Evolutionary conservation across 2,113 vertebrate species (phyloP), one percentile per base, ranked within the genome.

Genomic region (Pseudorhombus dupliciocellatus): DNA sequence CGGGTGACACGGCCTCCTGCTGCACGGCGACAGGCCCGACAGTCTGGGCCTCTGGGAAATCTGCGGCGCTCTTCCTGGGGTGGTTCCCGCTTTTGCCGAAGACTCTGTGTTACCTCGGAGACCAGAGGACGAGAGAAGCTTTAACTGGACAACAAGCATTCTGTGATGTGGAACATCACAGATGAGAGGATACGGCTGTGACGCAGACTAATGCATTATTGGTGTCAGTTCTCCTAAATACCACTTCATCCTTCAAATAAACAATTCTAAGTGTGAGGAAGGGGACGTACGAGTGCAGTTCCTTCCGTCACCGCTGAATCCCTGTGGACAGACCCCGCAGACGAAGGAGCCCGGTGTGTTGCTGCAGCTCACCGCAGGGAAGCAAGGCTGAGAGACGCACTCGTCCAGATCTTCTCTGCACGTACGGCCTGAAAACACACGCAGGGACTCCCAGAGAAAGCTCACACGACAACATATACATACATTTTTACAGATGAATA

Each of bases 371-470:
- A 89, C 92, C 48, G 91, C 92, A 10, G 93, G 74, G 63, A 94
- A 95, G 75, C 96, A 98, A 4, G 95, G 94, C 48, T 20, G 81
- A 14, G 92, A 93, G 50, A 75, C 51, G 78, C 96, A 98, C 83
- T 98, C 96, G 18, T 98, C 94, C 14, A 93, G 20, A 56, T 98
- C 97, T 50, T 95, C 93, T 88, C 95, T 90, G 63, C 96, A 99
- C 0, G 93, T 93, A 55, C 63, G 81, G 58, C 96, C 96, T 99
- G 81, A 65, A 30, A 31, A 73, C 69, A 84, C 22, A 80, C 7
- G 14, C 30, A 30, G 5, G 5, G 5, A 31, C 30, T 31, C 30
- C 30, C 30, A 31, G 30, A 7, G 8, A 31, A 34, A 1, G 8
- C 31, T 34, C 9, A 10, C 10, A 34, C 31, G 10, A 34, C 31